Evolutionary conservation across 2,113 vertebrate genomes (phyloP).

Genomic region (Varanus komodoensis): DNA sequence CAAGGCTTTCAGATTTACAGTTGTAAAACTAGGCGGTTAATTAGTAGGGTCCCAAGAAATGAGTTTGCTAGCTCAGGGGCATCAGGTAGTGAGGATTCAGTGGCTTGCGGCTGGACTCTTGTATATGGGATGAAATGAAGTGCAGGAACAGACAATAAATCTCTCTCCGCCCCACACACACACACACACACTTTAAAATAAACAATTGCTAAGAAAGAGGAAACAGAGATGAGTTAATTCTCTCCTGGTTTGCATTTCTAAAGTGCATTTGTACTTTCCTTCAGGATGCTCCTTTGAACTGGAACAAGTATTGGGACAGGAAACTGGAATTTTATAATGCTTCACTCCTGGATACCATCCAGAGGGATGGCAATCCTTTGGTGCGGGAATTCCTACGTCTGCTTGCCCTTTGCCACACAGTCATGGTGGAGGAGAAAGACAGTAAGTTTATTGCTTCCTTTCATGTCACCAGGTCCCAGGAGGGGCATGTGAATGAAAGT

Average conservation of each 20-base stretch:
- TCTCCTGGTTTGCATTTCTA: background rate
- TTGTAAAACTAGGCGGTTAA: background rate
- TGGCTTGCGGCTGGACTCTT: background rate
- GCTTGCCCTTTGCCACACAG: slow-evolving; percentile 92
- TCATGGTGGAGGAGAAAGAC: slow-evolving; percentile 86
- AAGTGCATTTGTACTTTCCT: background rate
- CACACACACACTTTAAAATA: no score
- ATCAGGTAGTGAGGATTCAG: background rate
- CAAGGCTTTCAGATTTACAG: no score
- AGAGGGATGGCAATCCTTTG: slow-evolving; percentile 41
- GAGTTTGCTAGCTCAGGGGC: background rate
- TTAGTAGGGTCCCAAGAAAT: background rate
- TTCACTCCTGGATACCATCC: slow-evolving; percentile 73
- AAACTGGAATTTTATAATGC: slow-evolving; percentile 71
- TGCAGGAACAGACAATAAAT: background rate
- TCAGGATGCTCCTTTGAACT: slow-evolving; percentile 75
- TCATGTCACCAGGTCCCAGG: background rate
- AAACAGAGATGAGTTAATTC: background rate
- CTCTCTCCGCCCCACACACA: no score
- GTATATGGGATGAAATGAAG: background rate
- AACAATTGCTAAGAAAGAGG: no score
- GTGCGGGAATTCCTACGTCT: slow-evolving; percentile 86
- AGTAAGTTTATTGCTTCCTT: slow-evolving; percentile 70
- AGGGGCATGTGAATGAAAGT: background rate
- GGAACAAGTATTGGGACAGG: slow-evolving; percentile 77